Base-by-base conservation (phyloP, 2,797 vertebrate genomes). In the Eupleurogrammus muticus region DNA sequence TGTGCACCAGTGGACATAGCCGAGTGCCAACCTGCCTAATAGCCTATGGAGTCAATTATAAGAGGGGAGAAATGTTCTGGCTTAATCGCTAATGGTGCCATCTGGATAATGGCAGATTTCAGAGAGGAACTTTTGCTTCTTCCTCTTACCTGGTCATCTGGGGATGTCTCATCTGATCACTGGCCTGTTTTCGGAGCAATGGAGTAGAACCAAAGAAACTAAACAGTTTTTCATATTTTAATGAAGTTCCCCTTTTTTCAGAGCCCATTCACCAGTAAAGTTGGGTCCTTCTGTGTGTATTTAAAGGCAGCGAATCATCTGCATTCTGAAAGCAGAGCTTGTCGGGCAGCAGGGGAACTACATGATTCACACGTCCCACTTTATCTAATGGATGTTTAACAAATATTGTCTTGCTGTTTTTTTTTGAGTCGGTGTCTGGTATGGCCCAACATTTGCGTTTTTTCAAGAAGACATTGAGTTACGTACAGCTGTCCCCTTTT, bases 1-100 rank as follows among this genome's bases (percentile, higher is more conserved):
- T 88, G 89, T 91, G 90, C 88, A 91, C 88, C 90, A 89, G 84
- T 89, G 92, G 92, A 92, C 90, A 88, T 87, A 87, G 89, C 86
- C 92, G 84, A 85, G 92, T 94, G 94, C 94, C 94, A 95, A 94
- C 92, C 92, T 94, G 93, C 94, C 93, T 95, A 95, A 95, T 95
- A 95, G 94, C 92, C 94, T 95, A 95, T 95, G 93, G 94, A 94
- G 93, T 94, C 93, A 94, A 95, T 95, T 95, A 95, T 93, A 92
- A 92, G 91, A 93, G 92, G 89, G 90, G 89, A 93, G 92, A 94
- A 94, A 94, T 92, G 92, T 91, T 90, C 91, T 91, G 90, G 93
- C 92, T 93, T 92, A 92, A 94, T 92, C 88, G 89, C 93, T 95
- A 94, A 95, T 94, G 93, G 92, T 87, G 87, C 94, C 94, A 95